Conservation (phyloP, 2,888 invertebrate species). For the Dryomyza anilis region DNA sequence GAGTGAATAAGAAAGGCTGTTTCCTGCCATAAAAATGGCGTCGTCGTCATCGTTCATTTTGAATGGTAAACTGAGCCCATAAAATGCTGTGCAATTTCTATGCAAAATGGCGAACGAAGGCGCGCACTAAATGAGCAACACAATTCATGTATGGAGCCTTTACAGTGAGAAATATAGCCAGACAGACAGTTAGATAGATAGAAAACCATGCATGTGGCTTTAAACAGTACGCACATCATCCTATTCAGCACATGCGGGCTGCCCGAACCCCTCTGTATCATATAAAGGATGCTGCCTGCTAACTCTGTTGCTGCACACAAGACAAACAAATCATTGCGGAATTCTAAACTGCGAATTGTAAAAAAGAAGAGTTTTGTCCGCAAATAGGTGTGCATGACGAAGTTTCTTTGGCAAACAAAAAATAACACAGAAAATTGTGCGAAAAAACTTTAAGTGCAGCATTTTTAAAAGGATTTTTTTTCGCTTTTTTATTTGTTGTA, state of each 20-base stretch:
- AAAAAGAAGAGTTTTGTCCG: no score
- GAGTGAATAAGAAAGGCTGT: constrained; percentile 12
- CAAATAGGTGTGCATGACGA: no score
- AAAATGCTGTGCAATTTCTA: constrained; percentile 3
- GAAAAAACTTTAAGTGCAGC: no score
- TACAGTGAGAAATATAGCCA: neutral
- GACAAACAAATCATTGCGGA: constrained; percentile 7
- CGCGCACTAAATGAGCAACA: constrained; percentile 19
- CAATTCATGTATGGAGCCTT: neutral
- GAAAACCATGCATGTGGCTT: neutral
- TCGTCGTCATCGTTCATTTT: neutral
- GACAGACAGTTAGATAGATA: neutral
- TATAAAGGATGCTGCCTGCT: constrained; percentile 6
- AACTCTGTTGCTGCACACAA: no score
- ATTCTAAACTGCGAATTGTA: no score
- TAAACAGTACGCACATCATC: neutral
- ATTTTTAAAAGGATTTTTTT: neutral
- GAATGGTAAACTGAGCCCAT: neutral
- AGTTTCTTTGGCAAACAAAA: no score
- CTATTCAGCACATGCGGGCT: neutral
- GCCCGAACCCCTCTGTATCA: neutral
- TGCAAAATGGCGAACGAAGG: neutral
- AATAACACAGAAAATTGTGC: no score
- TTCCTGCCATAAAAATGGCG: neutral
- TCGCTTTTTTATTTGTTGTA: neutral